phyloP scores from a whole-genome alignment of 2,888 invertebrate species.

The Reticulitermes lucifugus region DNA sequence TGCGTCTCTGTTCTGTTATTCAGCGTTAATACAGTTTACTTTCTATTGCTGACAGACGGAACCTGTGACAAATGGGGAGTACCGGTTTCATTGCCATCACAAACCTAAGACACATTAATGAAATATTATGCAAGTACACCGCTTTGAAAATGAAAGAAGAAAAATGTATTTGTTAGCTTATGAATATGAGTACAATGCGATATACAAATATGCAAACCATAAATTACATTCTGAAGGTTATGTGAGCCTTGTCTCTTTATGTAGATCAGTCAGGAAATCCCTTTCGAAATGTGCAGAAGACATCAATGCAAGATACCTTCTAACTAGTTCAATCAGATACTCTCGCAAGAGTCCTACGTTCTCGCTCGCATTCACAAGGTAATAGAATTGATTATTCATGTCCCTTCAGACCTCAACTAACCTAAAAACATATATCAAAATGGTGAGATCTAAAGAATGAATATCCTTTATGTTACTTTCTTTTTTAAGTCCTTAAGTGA shows the following conservation, averaged over 20 bases:
- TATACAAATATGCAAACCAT: not conserved
- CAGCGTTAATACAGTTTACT: not conserved
- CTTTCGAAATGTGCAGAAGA: not conserved
- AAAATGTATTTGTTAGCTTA: not conserved
- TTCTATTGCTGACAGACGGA: slow-evolving; percentile 1
- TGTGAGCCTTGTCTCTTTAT: too few species aligned
- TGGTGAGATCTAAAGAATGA: too few species aligned
- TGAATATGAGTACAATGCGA: not conserved
- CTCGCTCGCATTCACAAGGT: too few species aligned
- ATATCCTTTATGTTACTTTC: too few species aligned
- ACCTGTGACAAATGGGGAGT: not conserved
- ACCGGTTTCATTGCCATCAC: not conserved
- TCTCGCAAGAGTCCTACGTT: too few species aligned
- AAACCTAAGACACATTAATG: not conserved
- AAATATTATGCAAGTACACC: not conserved
- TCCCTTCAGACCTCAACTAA: too few species aligned
- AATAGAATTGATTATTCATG: too few species aligned
- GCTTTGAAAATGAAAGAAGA: not conserved
- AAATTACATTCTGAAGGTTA: not conserved
- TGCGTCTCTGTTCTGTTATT: not conserved
- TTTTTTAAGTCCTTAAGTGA: too few species aligned
- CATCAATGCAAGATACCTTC: too few species aligned
- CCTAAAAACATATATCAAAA: too few species aligned
- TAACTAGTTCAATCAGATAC: too few species aligned
- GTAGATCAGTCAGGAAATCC: not conserved